Percentiles rank a stretch among this genome's conserved stretches.
Conservation (phyloP, 2,113 vertebrate species). For the Calypte anna region DNA sequence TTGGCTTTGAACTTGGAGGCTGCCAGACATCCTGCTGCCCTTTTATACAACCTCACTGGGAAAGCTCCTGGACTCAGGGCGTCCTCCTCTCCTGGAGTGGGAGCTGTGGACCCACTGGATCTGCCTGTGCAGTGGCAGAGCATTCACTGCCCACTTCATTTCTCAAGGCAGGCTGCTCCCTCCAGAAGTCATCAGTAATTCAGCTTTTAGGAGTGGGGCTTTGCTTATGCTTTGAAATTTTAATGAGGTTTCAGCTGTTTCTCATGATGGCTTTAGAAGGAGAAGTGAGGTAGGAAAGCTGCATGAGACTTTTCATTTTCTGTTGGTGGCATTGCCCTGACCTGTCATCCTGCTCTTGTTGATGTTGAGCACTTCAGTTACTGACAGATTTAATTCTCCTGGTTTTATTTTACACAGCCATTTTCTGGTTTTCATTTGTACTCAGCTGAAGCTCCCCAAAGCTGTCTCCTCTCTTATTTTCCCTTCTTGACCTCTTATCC, state of each 20-base stretch:
- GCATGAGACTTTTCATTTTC: neutral
- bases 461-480: neutral
- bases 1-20: neutral
- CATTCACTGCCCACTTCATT: neutral
- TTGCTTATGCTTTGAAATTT: neutral
- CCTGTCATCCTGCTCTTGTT: neutral
- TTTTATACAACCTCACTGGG: neutral
- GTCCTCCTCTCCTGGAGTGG: neutral
- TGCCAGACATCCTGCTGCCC: neutral
- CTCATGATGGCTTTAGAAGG: neutral
- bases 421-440: neutral
- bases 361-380: neutral
- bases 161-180: neutral
- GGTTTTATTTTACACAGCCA: neutral
- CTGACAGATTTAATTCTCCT: neutral
- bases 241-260: neutral
- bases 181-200: neutral
- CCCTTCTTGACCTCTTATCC: neutral
- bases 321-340: neutral
- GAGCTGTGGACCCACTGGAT: neutral
- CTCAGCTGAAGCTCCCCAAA: neutral
- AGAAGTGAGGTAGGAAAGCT: neutral
- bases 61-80: neutral
- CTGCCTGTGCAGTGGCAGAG: neutral
- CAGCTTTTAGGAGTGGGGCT: neutral